phyloP scores from a whole-genome alignment of 2,113 vertebrate species.

The Mellivora capensis region DNA sequence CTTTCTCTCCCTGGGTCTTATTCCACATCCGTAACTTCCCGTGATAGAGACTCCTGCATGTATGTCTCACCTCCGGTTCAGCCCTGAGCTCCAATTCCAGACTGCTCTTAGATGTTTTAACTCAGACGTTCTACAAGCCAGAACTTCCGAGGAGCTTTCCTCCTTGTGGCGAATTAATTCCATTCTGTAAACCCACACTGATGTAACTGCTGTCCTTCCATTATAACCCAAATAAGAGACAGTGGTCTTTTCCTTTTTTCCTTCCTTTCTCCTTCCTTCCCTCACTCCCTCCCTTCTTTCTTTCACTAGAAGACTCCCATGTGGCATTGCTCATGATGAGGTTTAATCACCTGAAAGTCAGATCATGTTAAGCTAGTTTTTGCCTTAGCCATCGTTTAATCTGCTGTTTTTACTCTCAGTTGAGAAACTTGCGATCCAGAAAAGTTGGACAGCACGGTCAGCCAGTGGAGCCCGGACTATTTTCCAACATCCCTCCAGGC shows the following conservation, averaged over 20 bases:
- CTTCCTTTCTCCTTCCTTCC: not conserved
- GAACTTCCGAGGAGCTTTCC: not conserved
- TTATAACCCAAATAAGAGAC: not conserved
- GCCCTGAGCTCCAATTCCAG: not conserved
- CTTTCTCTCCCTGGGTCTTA: not conserved
- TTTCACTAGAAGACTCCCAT: not conserved
- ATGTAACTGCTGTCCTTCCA: not conserved
- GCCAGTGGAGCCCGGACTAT: not conserved
- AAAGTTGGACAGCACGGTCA: not conserved
- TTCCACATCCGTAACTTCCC: not conserved
- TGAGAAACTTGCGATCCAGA: not conserved
- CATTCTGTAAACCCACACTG: not conserved
- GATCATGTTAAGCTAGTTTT: not conserved
- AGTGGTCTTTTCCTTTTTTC: not conserved
- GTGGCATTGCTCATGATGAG: not conserved
- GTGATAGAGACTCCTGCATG: not conserved
- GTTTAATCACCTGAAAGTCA: not conserved
- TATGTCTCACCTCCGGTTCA: not conserved
- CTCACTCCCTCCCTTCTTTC: not conserved
- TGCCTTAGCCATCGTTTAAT: not conserved
- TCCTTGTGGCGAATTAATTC: not conserved
- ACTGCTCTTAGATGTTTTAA: not conserved
- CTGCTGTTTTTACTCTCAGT: not conserved
- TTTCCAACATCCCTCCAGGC: not conserved
- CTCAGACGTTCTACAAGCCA: not conserved